Evolutionary conservation across 2,113 vertebrate genomes (phyloP).

Genomic region (Esox niger): DNA sequence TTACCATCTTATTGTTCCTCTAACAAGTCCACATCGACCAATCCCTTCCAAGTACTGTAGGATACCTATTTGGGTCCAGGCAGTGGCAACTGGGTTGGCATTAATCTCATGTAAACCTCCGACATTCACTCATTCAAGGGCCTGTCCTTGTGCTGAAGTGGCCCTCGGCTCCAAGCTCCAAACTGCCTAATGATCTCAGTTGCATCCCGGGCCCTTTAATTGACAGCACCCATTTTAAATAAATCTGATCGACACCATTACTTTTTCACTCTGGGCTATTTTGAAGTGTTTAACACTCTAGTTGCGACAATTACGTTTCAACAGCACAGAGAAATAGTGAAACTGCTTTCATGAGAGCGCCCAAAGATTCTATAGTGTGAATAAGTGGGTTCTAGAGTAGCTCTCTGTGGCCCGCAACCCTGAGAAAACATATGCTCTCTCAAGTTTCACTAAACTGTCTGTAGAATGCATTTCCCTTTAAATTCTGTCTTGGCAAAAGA

Average conservation of each 20-base stretch:
- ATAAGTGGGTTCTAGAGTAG: background rate
- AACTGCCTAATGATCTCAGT: slow-evolving; percentile 41
- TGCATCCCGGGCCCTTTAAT: slow-evolving; percentile 31
- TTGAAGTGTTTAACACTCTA: slow-evolving; percentile 29
- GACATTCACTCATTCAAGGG: slow-evolving; percentile 8
- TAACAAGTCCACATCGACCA: slow-evolving; percentile 40
- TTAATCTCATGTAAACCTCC: slow-evolving; percentile 2
- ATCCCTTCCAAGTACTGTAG: slow-evolving; percentile 18
- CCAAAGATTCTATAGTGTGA: background rate
- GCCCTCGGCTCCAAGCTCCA: slow-evolving; percentile 20
- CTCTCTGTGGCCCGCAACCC: too few species aligned
- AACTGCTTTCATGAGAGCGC: background rate
- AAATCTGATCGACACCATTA: slow-evolving; percentile 42
- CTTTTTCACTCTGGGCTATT: slow-evolving; percentile 27
- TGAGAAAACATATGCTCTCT: too few species aligned
- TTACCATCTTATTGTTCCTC: slow-evolving; percentile 10
- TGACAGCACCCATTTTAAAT: slow-evolving; percentile 28
- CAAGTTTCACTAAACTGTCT: background rate
- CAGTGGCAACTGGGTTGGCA: slow-evolving; percentile 8
- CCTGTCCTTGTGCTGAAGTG: slow-evolving; percentile 29
- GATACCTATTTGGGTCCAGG: background rate
- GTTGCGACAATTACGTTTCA: slow-evolving; percentile 33
- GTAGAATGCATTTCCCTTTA: background rate
- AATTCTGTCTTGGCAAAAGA: background rate
- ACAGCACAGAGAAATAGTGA: slow-evolving; percentile 24